Evolutionary conservation across 2,797 vertebrate genomes (phyloP).

Genomic region (Phalanger gymnotis): DNA sequence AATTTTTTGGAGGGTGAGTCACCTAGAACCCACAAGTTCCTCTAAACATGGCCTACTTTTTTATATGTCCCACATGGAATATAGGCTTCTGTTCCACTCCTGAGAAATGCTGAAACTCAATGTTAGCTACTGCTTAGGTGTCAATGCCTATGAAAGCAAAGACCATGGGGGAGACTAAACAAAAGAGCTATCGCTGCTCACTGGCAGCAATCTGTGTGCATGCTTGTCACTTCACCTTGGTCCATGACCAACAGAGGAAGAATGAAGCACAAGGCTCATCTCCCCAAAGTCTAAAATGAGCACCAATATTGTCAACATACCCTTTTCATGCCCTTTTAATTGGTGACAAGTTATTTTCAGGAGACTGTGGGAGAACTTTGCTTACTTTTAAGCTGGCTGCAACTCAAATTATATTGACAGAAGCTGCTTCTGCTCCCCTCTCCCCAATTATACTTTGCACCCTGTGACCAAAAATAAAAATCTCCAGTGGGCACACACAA

Average conservation of each 20-base stretch:
- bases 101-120: not conserved
- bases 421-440: not conserved
- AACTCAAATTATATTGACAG: slow-evolving; percentile 7
- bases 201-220: slow-evolving; percentile 12
- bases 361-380: slow-evolving; percentile 1
- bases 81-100: not conserved
- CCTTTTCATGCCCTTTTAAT: slow-evolving; percentile 14
- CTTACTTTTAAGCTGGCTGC: slow-evolving; percentile 8
- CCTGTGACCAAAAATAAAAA: slow-evolving; percentile 15
- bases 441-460: not conserved
- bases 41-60: not conserved
- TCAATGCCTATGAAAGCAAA: not conserved
- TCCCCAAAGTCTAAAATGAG: not conserved
- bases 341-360: slow-evolving; percentile 28
- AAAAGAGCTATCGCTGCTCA: slow-evolving; percentile 29
- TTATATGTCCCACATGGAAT: not conserved
- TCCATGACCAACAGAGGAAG: slow-evolving; percentile 28
- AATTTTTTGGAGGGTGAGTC: not conserved
- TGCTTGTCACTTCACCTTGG: not conserved
- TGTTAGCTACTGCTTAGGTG: not conserved
- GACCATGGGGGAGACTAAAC: not conserved
- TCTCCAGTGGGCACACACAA: slow-evolving; percentile 5
- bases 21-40: not conserved
- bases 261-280: slow-evolving; percentile 21
- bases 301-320: not conserved